phyloP scores from a whole-genome alignment of 2,888 invertebrate species.

The Sericinus montela region DNA sequence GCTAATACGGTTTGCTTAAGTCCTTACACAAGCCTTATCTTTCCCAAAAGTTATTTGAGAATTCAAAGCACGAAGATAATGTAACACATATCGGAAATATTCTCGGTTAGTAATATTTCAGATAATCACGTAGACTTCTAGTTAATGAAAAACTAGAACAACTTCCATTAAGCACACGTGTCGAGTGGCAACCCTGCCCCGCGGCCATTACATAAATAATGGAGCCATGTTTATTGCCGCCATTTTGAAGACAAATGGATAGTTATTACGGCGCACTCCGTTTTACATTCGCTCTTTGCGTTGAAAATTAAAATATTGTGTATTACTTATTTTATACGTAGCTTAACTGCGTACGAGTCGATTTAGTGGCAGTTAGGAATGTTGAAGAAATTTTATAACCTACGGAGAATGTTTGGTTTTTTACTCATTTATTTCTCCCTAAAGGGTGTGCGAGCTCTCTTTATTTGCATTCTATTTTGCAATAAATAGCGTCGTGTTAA shows the following conservation, averaged over 20 bases:
- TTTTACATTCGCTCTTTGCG: slow-evolving; percentile 72
- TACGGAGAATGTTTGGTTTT: slow-evolving; percentile 32
- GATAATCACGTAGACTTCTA: slow-evolving; percentile 41
- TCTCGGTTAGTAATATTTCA: too few species aligned
- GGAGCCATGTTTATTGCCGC: slow-evolving; percentile 76
- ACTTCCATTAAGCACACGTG: slow-evolving; percentile 71
- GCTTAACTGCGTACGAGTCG: slow-evolving; percentile 69
- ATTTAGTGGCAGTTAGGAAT: slow-evolving; percentile 46
- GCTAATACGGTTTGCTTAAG: too few species aligned
- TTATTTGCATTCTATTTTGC: slow-evolving; percentile 37
- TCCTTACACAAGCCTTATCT: too few species aligned
- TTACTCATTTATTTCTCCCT: slow-evolving; percentile 25
- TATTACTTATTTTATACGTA: slow-evolving; percentile 68
- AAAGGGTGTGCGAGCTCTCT: slow-evolving; percentile 24
- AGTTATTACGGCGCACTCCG: slow-evolving; percentile 75
- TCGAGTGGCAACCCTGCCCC: slow-evolving; percentile 65
- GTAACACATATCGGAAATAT: too few species aligned
- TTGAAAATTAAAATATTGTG: slow-evolving; percentile 77
- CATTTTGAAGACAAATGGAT: slow-evolving; percentile 79
- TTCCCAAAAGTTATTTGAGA: too few species aligned
- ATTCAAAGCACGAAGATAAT: too few species aligned
- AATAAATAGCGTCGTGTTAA: slow-evolving; percentile 38
- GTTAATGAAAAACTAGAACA: slow-evolving; percentile 72
- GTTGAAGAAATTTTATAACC: slow-evolving; percentile 42
- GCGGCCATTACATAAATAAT: slow-evolving; percentile 78